phyloP scores from a whole-genome alignment of 2,113 vertebrate species.

The Ascaphus truei region DNA sequence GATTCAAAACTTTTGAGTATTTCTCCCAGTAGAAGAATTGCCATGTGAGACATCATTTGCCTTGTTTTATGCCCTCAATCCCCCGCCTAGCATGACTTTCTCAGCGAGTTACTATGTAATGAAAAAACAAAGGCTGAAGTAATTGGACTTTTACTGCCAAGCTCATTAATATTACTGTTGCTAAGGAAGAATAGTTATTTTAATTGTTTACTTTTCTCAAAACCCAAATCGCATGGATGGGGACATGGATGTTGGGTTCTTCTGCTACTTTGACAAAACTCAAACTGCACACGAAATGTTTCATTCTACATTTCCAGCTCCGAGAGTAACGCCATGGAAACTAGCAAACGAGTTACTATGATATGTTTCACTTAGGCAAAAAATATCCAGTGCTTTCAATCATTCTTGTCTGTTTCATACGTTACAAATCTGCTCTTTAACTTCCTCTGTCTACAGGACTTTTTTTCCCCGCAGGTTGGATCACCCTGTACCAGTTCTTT shows the following conservation, averaged over 20 bases:
- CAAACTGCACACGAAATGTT: constrained; percentile 43
- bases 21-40: too few species aligned
- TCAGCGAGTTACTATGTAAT: too few species aligned
- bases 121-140: too few species aligned
- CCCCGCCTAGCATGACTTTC: too few species aligned
- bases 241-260: constrained; percentile 51
- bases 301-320: constrained; percentile 33
- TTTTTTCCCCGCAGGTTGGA: constrained; percentile 39
- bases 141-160: too few species aligned
- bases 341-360: constrained; percentile 43
- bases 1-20: too few species aligned
- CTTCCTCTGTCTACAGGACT: constrained; percentile 25
- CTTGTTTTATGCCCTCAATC: too few species aligned
- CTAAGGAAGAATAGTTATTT: too few species aligned
- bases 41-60: too few species aligned
- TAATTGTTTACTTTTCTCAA: too few species aligned
- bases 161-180: too few species aligned
- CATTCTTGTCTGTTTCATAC: constrained; percentile 35
- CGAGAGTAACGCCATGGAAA: constrained; percentile 57
- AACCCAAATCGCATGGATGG: too few species aligned
- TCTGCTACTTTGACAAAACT: constrained; percentile 39
- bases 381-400: constrained; percentile 48
- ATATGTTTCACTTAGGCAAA: constrained; percentile 47
- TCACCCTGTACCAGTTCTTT: constrained; percentile 39
- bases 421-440: constrained; percentile 44